phyloP scores from a whole-genome alignment of 2,888 invertebrate genomes.

The Polietes domitor region DNA sequence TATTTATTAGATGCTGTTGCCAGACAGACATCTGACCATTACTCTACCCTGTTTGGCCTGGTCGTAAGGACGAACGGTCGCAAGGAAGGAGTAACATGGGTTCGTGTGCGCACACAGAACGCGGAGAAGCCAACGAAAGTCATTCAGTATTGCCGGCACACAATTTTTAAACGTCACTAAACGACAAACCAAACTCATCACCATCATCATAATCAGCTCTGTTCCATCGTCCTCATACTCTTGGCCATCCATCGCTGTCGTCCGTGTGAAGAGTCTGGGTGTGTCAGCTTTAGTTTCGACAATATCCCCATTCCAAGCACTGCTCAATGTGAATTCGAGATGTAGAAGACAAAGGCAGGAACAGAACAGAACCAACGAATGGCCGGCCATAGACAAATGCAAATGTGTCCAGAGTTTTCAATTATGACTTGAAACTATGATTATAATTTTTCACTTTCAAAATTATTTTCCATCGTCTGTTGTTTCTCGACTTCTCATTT shows the following conservation, averaged over 20 bases:
- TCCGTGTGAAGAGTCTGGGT: background rate
- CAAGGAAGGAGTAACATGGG: conserved; percentile 11
- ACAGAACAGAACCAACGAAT: conserved; percentile 36
- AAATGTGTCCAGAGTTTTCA: conserved; percentile 68
- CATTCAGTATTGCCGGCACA: conserved; percentile 37
- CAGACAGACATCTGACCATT: conserved; percentile 57
- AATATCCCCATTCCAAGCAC: conserved; percentile 35
- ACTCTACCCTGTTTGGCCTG: too few relatives aligned
- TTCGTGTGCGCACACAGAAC: background rate
- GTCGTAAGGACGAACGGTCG: conserved; percentile 12
- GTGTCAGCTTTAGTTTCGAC: conserved; percentile 26
- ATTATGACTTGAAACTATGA: conserved; percentile 62
- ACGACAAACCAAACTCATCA: conserved; percentile 56
- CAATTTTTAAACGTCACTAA: conserved; percentile 48
- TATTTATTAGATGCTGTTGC: conserved; percentile 61
- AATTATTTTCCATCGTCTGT: conserved; percentile 37
- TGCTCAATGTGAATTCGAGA: background rate
- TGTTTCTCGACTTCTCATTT: conserved; percentile 14
- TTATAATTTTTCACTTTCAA: conserved; percentile 63
- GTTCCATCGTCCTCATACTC: conserved; percentile 31
- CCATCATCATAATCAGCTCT: conserved; percentile 30
- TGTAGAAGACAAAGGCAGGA: background rate
- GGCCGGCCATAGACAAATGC: conserved; percentile 60
- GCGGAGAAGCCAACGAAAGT: background rate
- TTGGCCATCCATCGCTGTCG: background rate